These are phyloP conservation scores for Olivierus martensii DNA, from an alignment of 1,140 invertebrate species.

Conservation along the genomic window DNA sequence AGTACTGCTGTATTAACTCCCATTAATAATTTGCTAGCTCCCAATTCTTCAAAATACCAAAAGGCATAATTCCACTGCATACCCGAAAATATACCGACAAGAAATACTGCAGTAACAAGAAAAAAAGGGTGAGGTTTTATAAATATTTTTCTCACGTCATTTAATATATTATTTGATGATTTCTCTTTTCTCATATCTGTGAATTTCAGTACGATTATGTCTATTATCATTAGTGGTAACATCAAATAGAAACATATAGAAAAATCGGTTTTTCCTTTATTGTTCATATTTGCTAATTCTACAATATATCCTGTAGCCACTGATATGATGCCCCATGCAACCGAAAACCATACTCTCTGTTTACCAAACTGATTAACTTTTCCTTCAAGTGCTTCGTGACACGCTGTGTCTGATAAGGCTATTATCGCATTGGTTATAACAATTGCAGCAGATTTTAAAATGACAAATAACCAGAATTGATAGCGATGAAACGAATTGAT, in stretches of 20 bases:
- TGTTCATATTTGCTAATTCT: no score
- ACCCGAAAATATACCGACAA: slow-evolving; percentile 66
- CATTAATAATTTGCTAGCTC: slow-evolving; percentile 48
- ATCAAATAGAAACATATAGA: no score
- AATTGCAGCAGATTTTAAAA: background rate
- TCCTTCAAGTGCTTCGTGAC: slow-evolving; percentile 3
- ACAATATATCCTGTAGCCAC: no score
- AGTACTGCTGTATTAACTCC: slow-evolving; percentile 39
- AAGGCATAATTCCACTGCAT: slow-evolving; percentile 72
- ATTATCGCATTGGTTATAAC: background rate
- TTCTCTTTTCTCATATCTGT: no score
- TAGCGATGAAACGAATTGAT: no score
- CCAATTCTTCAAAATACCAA: slow-evolving; percentile 25
- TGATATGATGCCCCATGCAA: slow-evolving; percentile 5
- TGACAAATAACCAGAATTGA: slow-evolving; percentile 4
- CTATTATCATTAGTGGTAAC: no score
- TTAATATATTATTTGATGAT: background rate
- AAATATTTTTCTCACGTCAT: slow-evolving; percentile 1
- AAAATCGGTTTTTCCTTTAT: no score
- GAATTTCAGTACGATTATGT: no score
- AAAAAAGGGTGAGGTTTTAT: background rate
- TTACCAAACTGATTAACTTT: background rate
- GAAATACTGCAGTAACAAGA: slow-evolving; percentile 50
- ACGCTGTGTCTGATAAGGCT: slow-evolving; percentile 3
- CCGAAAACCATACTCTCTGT: slow-evolving; percentile 9